Evolutionary conservation across 2,797 vertebrate species (phyloP).

Genomic region (Gallinago nigripennis): DNA sequence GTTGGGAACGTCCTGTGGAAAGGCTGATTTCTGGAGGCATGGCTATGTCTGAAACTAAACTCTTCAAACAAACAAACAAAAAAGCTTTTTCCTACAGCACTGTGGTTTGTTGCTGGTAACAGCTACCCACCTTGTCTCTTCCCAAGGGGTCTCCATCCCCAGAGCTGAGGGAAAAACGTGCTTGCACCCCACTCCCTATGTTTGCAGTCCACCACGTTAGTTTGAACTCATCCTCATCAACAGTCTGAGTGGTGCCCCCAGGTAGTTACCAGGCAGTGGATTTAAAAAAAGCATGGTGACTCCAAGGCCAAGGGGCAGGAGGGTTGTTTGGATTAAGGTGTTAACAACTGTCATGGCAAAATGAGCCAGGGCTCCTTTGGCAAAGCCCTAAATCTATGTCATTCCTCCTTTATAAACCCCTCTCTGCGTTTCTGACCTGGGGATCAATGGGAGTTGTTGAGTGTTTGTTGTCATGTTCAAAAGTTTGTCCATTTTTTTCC

Average conservation of each 20-base stretch:
- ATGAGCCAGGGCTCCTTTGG: neutral
- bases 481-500: neutral
- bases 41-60: neutral
- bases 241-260: neutral
- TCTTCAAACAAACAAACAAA: neutral
- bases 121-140: neutral
- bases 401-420: neutral
- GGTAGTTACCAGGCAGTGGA: neutral
- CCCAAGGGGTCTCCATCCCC: neutral
- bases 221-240: neutral
- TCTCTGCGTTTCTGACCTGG: neutral
- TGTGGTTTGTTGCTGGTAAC: neutral
- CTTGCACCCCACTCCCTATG: neutral
- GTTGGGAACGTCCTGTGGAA: neutral
- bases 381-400: neutral
- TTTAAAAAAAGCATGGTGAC: neutral
- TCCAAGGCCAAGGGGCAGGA: neutral
- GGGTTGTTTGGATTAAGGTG: neutral
- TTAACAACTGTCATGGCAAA: neutral
- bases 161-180: neutral
- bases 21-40: neutral
- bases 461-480: neutral
- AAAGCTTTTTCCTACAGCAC: neutral
- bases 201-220: rapidly evolving
- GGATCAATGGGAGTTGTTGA: neutral